Percentiles rank a stretch among this genome's conserved stretches.
Evolutionary conservation across 92 coral and sea anemone species (phyloP).

Genomic region (Galaxea fascicularis): DNA sequence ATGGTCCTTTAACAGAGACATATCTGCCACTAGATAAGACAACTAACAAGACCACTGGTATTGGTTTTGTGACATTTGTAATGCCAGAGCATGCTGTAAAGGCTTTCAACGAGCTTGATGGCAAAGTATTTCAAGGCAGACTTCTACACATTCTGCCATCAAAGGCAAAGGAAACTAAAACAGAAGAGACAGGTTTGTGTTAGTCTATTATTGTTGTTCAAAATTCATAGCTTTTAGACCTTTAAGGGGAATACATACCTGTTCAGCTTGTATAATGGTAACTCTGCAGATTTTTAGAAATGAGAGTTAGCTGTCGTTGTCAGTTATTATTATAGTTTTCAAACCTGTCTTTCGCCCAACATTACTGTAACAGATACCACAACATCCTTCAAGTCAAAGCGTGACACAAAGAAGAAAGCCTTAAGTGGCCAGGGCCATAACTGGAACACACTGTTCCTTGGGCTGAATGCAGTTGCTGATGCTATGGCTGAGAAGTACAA

Average conservation of each 20-base stretch:
- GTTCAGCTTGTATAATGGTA: too few species aligned
- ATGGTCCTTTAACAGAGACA: conserved; percentile 94
- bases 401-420: conserved; percentile 76
- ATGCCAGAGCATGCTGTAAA: conserved; percentile 99
- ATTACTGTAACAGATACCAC: neutral
- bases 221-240: too few species aligned
- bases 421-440: conserved; percentile 89
- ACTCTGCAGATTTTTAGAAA: too few species aligned
- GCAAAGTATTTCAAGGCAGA: conserved; percentile 91
- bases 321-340: too few species aligned
- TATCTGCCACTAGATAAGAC: conserved; percentile 91
- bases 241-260: too few species aligned
- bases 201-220: neutral
- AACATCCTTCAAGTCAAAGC: conserved; percentile 85
- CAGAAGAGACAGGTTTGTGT: conserved; percentile 47
- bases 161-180: conserved; percentile 78
- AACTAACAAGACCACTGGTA: conserved; percentile 84
- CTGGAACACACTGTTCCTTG: conserved; percentile 97
- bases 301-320: too few species aligned
- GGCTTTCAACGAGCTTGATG: conserved; percentile 93
- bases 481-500: conserved; percentile 96
- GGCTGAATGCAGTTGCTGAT: conserved; percentile 96
- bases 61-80: conserved; percentile 93
- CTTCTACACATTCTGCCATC: conserved; percentile 91
- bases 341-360: neutral